A percentile compares a stretch with the other conserved stretches of the same genome.
phyloP scores from a whole-genome alignment of 1,140 invertebrate genomes.

The Papilio helenus region DNA sequence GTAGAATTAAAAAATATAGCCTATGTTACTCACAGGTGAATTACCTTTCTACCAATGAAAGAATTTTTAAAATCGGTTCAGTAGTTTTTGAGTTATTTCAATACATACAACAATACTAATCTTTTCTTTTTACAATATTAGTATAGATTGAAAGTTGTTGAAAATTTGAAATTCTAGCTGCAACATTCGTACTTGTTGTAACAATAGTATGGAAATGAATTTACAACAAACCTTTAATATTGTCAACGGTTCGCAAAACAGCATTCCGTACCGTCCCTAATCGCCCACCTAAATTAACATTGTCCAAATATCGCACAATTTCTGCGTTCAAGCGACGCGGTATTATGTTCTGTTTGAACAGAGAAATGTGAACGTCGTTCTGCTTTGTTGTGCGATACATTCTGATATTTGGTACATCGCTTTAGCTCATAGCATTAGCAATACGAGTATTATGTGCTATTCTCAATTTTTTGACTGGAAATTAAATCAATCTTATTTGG shows the following conservation, averaged over 20 bases:
- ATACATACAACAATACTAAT: no score
- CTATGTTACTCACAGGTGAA: no score
- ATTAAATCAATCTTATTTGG: no score
- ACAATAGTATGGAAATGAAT: constrained; percentile 1
- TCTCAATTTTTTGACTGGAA: background rate
- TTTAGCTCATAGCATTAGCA: background rate
- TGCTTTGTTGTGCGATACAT: constrained; percentile 10
- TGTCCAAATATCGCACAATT: constrained; percentile 28
- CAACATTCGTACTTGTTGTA: background rate
- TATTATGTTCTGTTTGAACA: constrained; percentile 18
- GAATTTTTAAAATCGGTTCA: no score
- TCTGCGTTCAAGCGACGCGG: background rate
- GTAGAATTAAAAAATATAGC: no score
- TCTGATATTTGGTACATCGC: background rate
- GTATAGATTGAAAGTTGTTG: background rate
- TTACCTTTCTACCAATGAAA: no score
- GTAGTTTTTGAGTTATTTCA: no score
- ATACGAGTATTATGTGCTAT: background rate
- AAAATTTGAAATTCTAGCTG: background rate
- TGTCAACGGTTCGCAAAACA: constrained; percentile 8
- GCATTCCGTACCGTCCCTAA: constrained; percentile 3
- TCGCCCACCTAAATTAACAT: constrained; percentile 24
- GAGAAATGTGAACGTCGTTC: constrained; percentile 3
- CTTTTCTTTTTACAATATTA: no score
- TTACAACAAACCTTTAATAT: constrained; percentile 29